Evolutionary conservation across 2,113 vertebrate species (phyloP).

Genomic region (Zosterops lateralis): DNA sequence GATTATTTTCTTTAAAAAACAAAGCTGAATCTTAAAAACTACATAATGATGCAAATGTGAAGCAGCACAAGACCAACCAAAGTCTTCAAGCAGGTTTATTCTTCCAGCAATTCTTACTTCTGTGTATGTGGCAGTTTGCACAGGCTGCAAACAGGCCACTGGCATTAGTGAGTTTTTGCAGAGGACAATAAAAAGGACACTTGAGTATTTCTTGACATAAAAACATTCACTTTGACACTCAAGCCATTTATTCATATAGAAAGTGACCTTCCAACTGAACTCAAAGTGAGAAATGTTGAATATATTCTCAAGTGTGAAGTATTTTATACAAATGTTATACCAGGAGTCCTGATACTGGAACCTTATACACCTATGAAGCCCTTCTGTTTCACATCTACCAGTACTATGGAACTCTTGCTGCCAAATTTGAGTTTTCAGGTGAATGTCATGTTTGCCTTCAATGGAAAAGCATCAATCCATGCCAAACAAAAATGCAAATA

Average conservation of each 20-base stretch:
- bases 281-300: background rate
- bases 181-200: background rate
- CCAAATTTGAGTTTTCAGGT: background rate
- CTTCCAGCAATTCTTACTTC: background rate
- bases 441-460: background rate
- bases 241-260: background rate
- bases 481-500: background rate
- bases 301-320: background rate
- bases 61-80: background rate
- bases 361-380: background rate
- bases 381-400: background rate
- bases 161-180: background rate
- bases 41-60: background rate
- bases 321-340: background rate
- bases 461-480: background rate
- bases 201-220: background rate
- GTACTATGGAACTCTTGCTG: background rate
- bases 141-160: background rate
- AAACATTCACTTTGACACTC: background rate
- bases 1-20: background rate
- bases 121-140: background rate
- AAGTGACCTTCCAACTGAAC: background rate
- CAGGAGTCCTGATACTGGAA: background rate
- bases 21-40: background rate
- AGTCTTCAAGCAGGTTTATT: background rate